These are phyloP conservation scores for Caranx melampygus DNA, from an alignment of 2,113 vertebrate species.

Conservation along the genomic window DNA sequence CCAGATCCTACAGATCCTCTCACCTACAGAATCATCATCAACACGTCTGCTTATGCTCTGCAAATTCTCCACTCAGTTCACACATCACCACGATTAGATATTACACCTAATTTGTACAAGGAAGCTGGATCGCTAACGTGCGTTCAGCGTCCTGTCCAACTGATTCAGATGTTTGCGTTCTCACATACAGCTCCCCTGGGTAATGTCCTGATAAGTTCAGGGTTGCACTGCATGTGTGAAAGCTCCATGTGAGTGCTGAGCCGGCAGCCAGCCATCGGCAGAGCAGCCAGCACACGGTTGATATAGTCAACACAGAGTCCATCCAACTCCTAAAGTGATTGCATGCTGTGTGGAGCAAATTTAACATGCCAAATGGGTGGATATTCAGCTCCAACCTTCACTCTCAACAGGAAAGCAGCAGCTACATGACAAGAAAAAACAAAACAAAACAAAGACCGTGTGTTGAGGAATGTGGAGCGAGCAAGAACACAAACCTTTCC, in stretches of 20 bases:
- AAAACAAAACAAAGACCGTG: not conserved
- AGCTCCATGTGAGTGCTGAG: not conserved
- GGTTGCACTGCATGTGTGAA: too few species aligned
- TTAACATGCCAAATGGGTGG: not conserved
- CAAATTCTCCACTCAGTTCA: too few species aligned
- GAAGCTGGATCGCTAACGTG: too few species aligned
- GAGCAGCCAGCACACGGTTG: not conserved
- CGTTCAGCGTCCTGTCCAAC: too few species aligned
- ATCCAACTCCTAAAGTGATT: conserved; percentile 44
- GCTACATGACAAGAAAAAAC: not conserved
- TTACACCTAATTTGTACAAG: too few species aligned
- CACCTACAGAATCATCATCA: too few species aligned
- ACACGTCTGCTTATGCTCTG: too few species aligned
- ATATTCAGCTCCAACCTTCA: not conserved
- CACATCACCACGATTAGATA: too few species aligned
- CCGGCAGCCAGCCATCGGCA: not conserved
- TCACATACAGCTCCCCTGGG: too few species aligned
- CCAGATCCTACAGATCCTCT: too few species aligned
- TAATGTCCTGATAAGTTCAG: too few species aligned
- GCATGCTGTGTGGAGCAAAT: conserved; percentile 6
- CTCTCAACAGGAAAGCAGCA: conserved; percentile 1
- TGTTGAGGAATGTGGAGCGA: conserved; percentile 5
- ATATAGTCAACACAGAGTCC: conserved; percentile 44
- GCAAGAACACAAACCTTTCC: conserved; percentile 88
- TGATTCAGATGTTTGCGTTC: too few species aligned